Evolutionary conservation across 2,797 vertebrate species (phyloP).

Genomic region (Bucorvus abyssinicus): DNA sequence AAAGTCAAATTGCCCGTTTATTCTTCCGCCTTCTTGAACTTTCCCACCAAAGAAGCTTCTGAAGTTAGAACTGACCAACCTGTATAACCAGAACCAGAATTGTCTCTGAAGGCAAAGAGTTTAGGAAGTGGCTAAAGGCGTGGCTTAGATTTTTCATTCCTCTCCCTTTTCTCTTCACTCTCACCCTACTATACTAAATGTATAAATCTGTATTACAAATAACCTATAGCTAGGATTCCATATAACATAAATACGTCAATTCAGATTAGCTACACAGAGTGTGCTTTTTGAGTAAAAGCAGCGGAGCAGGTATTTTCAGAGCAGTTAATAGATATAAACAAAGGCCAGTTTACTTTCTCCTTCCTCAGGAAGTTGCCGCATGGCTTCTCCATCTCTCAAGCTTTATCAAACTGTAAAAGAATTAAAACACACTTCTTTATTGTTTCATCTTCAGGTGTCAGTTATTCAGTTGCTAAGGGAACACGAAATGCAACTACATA

Average conservation of each 20-base stretch:
- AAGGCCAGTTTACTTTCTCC: background rate
- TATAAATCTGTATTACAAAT: background rate
- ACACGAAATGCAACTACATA: conserved; percentile 9
- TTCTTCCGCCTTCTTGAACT: background rate
- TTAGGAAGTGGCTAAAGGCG: background rate
- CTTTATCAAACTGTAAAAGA: conserved; percentile 16
- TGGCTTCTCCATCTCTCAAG: background rate
- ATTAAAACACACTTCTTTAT: conserved; percentile 44
- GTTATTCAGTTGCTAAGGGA: conserved; percentile 60
- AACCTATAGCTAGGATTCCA: background rate
- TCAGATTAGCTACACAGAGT: background rate
- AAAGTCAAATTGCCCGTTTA: background rate
- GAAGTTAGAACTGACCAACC: background rate
- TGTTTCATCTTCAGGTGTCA: conserved; percentile 39
- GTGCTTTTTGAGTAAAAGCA: background rate
- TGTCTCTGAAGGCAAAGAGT: background rate
- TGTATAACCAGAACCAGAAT: background rate
- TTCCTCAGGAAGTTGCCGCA: background rate
- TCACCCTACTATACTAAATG: background rate
- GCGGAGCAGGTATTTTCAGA: background rate
- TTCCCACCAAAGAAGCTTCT: background rate
- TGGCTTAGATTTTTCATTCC: background rate
- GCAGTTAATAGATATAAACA: background rate
- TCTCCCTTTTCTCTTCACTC: background rate
- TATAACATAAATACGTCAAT: background rate